Evolutionary conservation across 1,140 invertebrate genomes (phyloP).

Genomic region (Papilio polytes): DNA sequence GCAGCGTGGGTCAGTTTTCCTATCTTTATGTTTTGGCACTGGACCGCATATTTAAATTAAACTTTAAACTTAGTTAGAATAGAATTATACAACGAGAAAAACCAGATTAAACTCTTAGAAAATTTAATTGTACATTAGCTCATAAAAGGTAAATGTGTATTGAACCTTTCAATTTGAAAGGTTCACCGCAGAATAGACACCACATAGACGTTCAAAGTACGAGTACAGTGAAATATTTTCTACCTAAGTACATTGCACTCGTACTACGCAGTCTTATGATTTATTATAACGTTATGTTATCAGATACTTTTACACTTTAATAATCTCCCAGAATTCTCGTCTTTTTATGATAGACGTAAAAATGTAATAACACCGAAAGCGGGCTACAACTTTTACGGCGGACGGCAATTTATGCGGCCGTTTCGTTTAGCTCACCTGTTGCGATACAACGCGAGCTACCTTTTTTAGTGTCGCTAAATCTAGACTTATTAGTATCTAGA

Average conservation of each 20-base stretch:
- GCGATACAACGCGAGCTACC: neutral
- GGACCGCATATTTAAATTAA: slow-evolving; percentile 26
- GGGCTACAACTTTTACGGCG: slow-evolving; percentile 20
- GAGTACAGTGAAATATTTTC: too few species aligned
- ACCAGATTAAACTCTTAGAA: neutral
- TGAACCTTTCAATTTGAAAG: too few species aligned
- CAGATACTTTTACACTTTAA: slow-evolving; percentile 6
- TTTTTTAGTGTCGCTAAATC: slow-evolving; percentile 14
- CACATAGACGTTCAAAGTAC: too few species aligned
- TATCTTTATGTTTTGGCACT: slow-evolving; percentile 24
- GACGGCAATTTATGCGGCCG: slow-evolving; percentile 12
- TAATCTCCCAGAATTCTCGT: slow-evolving; percentile 10
- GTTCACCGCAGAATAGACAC: neutral
- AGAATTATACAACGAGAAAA: neutral
- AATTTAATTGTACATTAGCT: neutral
- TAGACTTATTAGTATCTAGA: neutral
- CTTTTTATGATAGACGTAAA: slow-evolving; percentile 11
- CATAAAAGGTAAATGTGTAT: too few species aligned
- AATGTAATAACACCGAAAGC: slow-evolving; percentile 24
- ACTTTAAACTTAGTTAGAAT: neutral
- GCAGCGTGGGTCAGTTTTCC: neutral
- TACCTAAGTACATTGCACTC: too few species aligned
- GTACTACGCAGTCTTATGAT: neutral
- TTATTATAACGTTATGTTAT: neutral
- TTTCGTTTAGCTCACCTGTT: slow-evolving; percentile 23